phyloP scores from a whole-genome alignment of 1,140 invertebrate species.

The Sycobia sp. region DNA sequence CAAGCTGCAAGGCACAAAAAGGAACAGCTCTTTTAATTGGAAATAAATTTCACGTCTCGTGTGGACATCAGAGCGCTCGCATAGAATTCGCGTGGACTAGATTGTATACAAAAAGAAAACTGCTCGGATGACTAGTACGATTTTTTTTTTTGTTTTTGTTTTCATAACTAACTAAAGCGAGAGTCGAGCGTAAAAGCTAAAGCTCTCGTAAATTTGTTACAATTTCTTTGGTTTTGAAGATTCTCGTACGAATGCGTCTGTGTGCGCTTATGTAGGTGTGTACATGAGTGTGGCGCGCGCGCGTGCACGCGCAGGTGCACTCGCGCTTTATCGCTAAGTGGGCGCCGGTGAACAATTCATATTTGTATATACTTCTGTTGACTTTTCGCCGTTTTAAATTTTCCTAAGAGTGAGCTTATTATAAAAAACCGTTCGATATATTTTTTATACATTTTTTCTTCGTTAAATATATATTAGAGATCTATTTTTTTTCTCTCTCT shows the following conservation, averaged over 20 bases:
- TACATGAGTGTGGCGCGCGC: too few relatives aligned
- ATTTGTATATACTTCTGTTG: too few relatives aligned
- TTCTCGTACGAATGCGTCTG: background rate
- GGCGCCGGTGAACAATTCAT: too few relatives aligned
- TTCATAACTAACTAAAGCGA: conserved; percentile 1
- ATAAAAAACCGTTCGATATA: conserved; percentile 35
- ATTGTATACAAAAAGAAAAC: conserved; percentile 32
- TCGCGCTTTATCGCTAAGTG: background rate
- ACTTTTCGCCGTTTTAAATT: background rate
- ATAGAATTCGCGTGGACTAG: conserved; percentile 21
- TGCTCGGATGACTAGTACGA: conserved; percentile 28
- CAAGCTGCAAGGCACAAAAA: conserved; percentile 58
- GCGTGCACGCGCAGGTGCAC: background rate
- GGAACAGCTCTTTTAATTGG: conserved; percentile 47
- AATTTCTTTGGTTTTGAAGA: conserved; percentile 30
- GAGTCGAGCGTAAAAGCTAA: background rate
- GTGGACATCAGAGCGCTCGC: background rate
- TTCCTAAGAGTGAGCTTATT: conserved; percentile 3
- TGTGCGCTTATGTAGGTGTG: too few relatives aligned
- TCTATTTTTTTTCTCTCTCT: conserved; percentile 33
- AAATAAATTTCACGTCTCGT: conserved; percentile 34
- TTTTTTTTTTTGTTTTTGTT: background rate
- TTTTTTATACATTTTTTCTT: conserved; percentile 41
- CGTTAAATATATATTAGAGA: conserved; percentile 53
- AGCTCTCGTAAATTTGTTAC: background rate